phyloP scores from a whole-genome alignment of 2,113 vertebrate species.

The Zeus faber region DNA sequence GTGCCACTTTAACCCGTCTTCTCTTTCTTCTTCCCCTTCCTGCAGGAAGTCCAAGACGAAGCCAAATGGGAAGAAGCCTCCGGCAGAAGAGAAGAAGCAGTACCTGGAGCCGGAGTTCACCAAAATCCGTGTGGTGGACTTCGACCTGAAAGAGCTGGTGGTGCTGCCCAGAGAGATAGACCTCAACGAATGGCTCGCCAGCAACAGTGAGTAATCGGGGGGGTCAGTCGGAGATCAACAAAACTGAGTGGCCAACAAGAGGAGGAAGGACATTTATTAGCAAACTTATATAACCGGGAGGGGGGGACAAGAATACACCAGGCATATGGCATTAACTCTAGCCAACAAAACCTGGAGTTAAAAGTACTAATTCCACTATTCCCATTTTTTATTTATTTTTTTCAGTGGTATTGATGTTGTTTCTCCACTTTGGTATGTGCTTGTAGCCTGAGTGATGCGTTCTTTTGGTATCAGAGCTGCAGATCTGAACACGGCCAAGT shows the following conservation, averaged over 20 bases:
- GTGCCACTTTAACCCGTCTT: too few relatives aligned
- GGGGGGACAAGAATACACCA: neutral
- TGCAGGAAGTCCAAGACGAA: constrained; percentile 97
- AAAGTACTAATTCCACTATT: neutral
- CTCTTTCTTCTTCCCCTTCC: constrained; percentile 10
- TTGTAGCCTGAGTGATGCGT: constrained; percentile 23
- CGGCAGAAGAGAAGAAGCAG: constrained; percentile 90
- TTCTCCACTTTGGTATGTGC: constrained; percentile 11
- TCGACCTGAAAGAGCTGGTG: constrained; percentile 94
- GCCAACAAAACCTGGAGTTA: neutral
- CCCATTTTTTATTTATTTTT: neutral
- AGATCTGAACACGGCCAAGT: constrained; percentile 10
- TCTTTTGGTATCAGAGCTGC: constrained; percentile 3
- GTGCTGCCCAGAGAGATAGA: constrained; percentile 95
- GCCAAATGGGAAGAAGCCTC: constrained; percentile 96
- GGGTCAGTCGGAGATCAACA: neutral
- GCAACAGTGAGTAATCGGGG: constrained; percentile 85
- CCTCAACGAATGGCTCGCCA: constrained; percentile 98
- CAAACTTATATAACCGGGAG: too few relatives aligned
- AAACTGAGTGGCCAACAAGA: neutral
- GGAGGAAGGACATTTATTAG: too few relatives aligned
- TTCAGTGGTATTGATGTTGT: too few relatives aligned
- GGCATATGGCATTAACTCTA: neutral
- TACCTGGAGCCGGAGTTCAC: constrained; percentile 94
- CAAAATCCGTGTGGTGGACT: constrained; percentile 90